These are phyloP conservation scores for Silurus asotus DNA, from an alignment of 2,113 vertebrate species.

Conservation along the genomic window DNA sequence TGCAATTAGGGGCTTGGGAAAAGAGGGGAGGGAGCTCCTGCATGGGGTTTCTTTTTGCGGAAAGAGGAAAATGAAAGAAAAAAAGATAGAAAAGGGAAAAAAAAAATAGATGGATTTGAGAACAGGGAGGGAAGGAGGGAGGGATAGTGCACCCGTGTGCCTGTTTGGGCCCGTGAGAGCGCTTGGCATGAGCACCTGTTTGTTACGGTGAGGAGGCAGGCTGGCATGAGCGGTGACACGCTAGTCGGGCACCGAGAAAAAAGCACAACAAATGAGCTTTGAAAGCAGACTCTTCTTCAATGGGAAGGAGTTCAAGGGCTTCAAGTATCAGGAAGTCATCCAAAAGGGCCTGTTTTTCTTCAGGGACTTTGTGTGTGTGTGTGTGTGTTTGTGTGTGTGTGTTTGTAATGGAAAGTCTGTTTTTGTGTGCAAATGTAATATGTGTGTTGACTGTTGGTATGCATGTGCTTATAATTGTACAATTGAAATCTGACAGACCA, in stretches of 20 bases:
- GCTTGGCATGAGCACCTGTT: slow-evolving; percentile 64
- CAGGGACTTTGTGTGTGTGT: slow-evolving; percentile 47
- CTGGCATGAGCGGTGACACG: slow-evolving; percentile 52
- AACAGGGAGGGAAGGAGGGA: slow-evolving; percentile 25
- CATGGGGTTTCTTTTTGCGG: slow-evolving; percentile 45
- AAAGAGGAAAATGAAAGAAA: slow-evolving; percentile 59
- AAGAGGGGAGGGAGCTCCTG: slow-evolving; percentile 55
- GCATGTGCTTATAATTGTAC: background rate
- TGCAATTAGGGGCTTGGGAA: slow-evolving; percentile 73
- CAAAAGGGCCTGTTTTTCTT: slow-evolving; percentile 57
- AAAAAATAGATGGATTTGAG: slow-evolving; percentile 67
- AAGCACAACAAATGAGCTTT: slow-evolving; percentile 65
- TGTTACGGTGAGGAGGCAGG: slow-evolving; percentile 62
- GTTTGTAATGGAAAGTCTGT: background rate
- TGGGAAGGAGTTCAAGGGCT: slow-evolving; percentile 67
- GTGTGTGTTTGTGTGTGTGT: slow-evolving; percentile 30
- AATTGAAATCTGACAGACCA: background rate
- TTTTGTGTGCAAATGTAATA: background rate
- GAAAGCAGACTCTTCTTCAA: slow-evolving; percentile 63
- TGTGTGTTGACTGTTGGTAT: background rate
- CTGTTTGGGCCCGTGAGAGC: slow-evolving; percentile 52
- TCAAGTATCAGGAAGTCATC: slow-evolving; percentile 67
- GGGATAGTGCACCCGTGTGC: slow-evolving; percentile 22
- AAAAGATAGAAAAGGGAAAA: slow-evolving; percentile 43
- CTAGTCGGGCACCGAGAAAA: slow-evolving; percentile 58